These are phyloP conservation scores for Anorthoa munda DNA, from an alignment of 2,888 invertebrate species.

Conservation along the genomic window DNA sequence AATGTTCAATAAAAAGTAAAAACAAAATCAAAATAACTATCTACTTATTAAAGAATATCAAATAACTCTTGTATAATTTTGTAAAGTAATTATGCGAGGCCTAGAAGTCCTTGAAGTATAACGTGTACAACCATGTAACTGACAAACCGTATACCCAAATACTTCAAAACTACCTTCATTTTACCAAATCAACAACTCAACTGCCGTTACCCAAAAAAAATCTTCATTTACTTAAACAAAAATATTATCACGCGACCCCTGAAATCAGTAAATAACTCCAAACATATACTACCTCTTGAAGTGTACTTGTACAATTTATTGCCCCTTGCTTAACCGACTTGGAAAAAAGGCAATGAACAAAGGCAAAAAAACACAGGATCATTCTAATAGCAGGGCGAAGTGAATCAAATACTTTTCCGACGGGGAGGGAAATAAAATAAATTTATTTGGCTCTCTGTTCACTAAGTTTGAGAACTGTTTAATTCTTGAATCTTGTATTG, in stretches of 20 bases:
- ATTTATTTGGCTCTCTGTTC: constrained; percentile 80
- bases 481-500: constrained; percentile 72
- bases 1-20: too few species aligned
- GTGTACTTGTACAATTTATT: constrained; percentile 84
- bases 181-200: constrained; percentile 48
- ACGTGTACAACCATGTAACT: not conserved
- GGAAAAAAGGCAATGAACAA: constrained; percentile 76
- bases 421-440: constrained; percentile 72
- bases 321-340: constrained; percentile 82
- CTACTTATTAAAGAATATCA: not conserved
- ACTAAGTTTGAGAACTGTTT: constrained; percentile 73
- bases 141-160: constrained; percentile 24
- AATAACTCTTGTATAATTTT: too few species aligned
- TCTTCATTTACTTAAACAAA: constrained; percentile 48
- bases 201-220: constrained; percentile 23
- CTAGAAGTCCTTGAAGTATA: not conserved
- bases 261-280: constrained; percentile 81
- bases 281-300: constrained; percentile 79
- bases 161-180: constrained; percentile 53
- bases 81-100: not conserved
- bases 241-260: constrained; percentile 64
- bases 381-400: constrained; percentile 77
- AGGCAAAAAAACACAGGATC: constrained; percentile 81
- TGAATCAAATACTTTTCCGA: constrained; percentile 84
- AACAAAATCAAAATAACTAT: too few species aligned